Conservation (phyloP, 2,113 vertebrate genomes). For the Labeo catla region DNA sequence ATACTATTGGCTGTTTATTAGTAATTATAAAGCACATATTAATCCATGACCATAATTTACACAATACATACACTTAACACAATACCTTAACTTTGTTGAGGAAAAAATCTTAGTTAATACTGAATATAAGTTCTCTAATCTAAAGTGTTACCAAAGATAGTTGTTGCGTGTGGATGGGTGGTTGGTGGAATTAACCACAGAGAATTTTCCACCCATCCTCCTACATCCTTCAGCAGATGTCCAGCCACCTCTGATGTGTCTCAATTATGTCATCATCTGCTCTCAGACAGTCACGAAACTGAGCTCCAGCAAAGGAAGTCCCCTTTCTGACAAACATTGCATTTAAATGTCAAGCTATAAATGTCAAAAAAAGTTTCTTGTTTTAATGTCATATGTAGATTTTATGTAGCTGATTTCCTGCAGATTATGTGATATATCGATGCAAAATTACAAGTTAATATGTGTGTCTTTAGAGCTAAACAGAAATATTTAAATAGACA, state of each 20-base stretch:
- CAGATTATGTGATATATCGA: too few species aligned
- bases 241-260: neutral
- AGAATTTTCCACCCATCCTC: neutral
- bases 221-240: neutral
- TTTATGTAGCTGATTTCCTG: too few species aligned
- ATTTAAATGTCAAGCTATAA: too few species aligned
- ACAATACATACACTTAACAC: neutral
- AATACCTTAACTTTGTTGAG: neutral
- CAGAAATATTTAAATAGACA: too few species aligned
- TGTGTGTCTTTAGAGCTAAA: too few species aligned
- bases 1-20: neutral
- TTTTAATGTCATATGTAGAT: too few species aligned
- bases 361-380: too few species aligned
- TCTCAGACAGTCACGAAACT: neutral
- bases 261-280: neutral
- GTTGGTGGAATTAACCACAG: constrained; percentile 23
- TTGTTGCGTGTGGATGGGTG: neutral
- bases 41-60: neutral
- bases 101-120: neutral
- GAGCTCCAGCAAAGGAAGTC: neutral
- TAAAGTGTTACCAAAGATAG: neutral
- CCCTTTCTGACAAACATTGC: neutral
- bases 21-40: neutral
- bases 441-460: too few species aligned
- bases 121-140: too few species aligned